Evolutionary conservation across 2,797 vertebrate species (phyloP), one percentile per base, ranked within the genome.

Genomic region (Hephaestus fuliginosus): DNA sequence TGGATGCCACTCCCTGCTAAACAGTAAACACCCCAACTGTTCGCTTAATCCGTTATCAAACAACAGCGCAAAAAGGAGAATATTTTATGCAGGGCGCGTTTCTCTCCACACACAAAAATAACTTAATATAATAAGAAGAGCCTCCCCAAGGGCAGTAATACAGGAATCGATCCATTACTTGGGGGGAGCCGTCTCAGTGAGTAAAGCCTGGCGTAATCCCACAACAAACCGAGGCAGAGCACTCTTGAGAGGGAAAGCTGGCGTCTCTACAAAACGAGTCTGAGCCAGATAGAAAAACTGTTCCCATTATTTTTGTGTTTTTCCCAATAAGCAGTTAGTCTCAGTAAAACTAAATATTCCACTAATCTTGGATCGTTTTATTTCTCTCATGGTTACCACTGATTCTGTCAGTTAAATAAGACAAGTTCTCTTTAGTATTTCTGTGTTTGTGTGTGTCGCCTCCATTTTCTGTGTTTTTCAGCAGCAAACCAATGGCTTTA

Each of bases 151-250:
- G 17, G n/a, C 65, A 83, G 39, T 66, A 66, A 74, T 70, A 57
- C 10, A 3, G 22, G 51, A 82, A 81, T 51, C 3, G 9, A 63
- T 80, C 28, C 41, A 67, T 65, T 60, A 69, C 56, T 39, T 64
- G 28, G n/a, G 18, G 28, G 7, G 33, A 30, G 49, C 53, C 28
- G 14, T 75, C 53, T 48, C 67, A 71, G 70, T 44, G 85, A 58
- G 39, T 25, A 74, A 63, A 76, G 70, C 70, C 53, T 66, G 63
- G 13, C 25, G 43, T 78, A 79, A 82, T 72, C 61, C 28, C 17
- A 68, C 53, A 78, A 56, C 1, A 46, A 81, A 58, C 65, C 28
- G 49, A 43, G 49, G 61, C 48, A 69, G 8, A 69, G 53, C 41
- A 53, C 41, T 65, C 5, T n/a, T 48, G 28, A 55, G 25, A 55